Conservation (phyloP, 2,113 vertebrate genomes). For the Emydocephalus ijimae region DNA sequence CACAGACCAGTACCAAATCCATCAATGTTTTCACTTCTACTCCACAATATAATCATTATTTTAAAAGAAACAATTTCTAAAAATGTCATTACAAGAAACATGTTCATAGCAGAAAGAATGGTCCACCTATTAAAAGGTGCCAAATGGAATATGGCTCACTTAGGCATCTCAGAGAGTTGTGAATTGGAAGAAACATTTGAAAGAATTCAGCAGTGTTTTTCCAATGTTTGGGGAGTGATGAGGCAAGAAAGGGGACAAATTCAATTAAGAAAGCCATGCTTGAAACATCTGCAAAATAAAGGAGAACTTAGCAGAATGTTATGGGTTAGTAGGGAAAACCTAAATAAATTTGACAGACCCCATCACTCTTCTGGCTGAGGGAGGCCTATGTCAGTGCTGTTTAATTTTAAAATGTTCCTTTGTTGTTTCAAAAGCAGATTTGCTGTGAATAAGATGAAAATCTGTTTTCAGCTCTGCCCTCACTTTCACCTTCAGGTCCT, state of each 20-base stretch:
- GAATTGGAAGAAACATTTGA: neutral
- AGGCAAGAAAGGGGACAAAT: neutral
- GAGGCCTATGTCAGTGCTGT: neutral
- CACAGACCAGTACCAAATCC: neutral
- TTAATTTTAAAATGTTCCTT: slow-evolving; percentile 2
- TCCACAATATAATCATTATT: neutral
- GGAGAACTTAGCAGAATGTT: neutral
- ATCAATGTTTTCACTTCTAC: neutral
- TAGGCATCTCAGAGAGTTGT: neutral
- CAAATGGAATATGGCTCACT: neutral
- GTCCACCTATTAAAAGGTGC: neutral
- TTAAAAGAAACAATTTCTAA: neutral
- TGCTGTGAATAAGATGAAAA: slow-evolving; percentile 13
- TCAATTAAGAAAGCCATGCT: slow-evolving; percentile 13
- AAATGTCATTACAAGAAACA: neutral
- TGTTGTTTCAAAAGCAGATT: slow-evolving; percentile 20
- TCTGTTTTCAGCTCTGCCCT: neutral
- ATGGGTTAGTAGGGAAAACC: slow-evolving; percentile 18
- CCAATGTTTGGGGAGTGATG: neutral
- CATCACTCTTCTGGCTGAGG: neutral
- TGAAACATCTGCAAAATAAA: slow-evolving; percentile 36
- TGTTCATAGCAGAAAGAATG: neutral
- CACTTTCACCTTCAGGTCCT: neutral
- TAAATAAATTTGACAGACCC: neutral
- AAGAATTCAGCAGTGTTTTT: too few relatives aligned